Base-by-base conservation (phyloP, 2,113 vertebrate genomes). In the Zapus hudsonius region DNA sequence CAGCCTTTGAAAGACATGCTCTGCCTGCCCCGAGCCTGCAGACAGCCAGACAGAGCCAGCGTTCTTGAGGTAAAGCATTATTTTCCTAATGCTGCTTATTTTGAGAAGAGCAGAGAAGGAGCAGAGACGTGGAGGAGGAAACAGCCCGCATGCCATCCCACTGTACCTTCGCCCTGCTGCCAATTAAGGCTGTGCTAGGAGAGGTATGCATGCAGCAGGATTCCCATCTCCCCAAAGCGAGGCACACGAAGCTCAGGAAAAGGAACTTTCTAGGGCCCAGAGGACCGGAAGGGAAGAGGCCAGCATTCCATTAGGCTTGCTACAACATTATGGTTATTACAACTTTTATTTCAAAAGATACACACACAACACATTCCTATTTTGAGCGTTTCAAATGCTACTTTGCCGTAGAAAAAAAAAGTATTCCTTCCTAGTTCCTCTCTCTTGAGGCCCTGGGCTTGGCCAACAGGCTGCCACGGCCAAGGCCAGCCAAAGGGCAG, bases 271-370 rank as follows among this genome's bases (percentile, higher is more conserved):
- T 10, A 2, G 75, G 75, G 76, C 90, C 59, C 91, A 7, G 83
- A 76, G 69, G 82, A 44, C 90, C 90, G 29, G 36, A 8, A 55
- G 94, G 83, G 89, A 81, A 64, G 93, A 88, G n/a, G 89, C 33
- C 31, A 22, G 72, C 80, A 55, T 73, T 17, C 75, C 40, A 16
- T 76, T 57, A 70, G 1, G 36, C 47, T n/a, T 22, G 70, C 67
- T 84, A 75, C n/a, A n/a, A n/a, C n/a, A n/a, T n/a, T n/a, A n/a
- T 86, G 55, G 70, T 79, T 55, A 90, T 59, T 73, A 73, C 75
- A 42, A 74, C 72, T 96, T 96, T 96, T 94, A 96, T 97, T 96
- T 93, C 72, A 64, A 80, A 92, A 84, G 87, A 61, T 12, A 74
- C 87, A 40, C 87, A 29, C 69, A 57, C 25, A 4, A 27, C 74